A percentile compares a stretch with the other conserved stretches of the same genome.
Evolutionary conservation across 2,113 vertebrate species (phyloP).

Genomic region (Anolis carolinensis): DNA sequence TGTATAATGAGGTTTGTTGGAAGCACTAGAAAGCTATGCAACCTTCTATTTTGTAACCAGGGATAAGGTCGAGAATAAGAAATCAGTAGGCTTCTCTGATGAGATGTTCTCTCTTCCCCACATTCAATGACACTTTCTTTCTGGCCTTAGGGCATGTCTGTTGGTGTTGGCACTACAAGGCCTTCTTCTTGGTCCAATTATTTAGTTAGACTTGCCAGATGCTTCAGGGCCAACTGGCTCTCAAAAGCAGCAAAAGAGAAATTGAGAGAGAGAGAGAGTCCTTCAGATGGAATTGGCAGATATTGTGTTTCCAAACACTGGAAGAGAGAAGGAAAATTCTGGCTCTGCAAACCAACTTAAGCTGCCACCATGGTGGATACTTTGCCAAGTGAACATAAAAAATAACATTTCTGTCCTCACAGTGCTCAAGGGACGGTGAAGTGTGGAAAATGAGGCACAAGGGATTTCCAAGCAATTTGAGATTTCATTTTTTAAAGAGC

Average conservation of each 20-base stretch:
- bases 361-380: constrained; percentile 46
- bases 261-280: neutral
- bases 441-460: neutral
- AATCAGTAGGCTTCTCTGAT: neutral
- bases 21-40: neutral
- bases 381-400: constrained; percentile 64
- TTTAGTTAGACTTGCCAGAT: constrained; percentile 22
- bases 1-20: neutral
- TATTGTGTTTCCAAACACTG: constrained; percentile 70
- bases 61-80: neutral
- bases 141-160: constrained; percentile 6
- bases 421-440: constrained; percentile 14
- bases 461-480: neutral
- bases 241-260: neutral
- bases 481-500: constrained; percentile 34
- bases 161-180: constrained; percentile 14
- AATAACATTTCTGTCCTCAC: constrained; percentile 40
- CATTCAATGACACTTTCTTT: neutral
- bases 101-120: neutral
- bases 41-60: neutral
- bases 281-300: constrained; percentile 61
- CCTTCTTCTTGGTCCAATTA: constrained; percentile 27
- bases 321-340: constrained; percentile 66
- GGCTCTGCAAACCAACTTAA: constrained; percentile 56
- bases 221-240: constrained; percentile 33